phyloP scores from a whole-genome alignment of 1,140 invertebrate species.

The Apis laboriosa region DNA sequence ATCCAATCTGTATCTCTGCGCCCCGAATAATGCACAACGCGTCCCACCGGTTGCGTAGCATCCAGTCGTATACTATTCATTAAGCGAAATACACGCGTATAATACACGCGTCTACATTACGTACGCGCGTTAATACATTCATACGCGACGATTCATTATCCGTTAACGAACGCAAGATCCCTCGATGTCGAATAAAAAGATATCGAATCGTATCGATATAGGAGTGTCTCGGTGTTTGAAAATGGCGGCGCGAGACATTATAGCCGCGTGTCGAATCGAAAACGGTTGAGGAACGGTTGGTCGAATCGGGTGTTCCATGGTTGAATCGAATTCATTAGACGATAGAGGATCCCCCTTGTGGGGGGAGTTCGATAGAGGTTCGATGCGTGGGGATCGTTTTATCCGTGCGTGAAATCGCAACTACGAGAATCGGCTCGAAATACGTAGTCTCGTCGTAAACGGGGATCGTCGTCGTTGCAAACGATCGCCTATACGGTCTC shows the following conservation, averaged over 20 bases:
- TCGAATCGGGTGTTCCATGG: neutral
- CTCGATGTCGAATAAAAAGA: neutral
- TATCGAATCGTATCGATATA: too few species aligned
- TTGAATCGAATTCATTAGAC: too few species aligned
- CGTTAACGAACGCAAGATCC: too few species aligned
- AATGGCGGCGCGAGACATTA: neutral
- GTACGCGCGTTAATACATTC: neutral
- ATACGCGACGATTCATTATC: neutral
- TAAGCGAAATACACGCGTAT: neutral
- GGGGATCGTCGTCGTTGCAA: constrained; percentile 1
- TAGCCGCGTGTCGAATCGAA: too few species aligned
- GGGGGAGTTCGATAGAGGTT: neutral
- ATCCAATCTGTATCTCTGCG: neutral
- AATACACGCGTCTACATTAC: neutral
- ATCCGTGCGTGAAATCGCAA: constrained; percentile 30
- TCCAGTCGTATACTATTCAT: neutral
- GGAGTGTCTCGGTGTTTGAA: too few species aligned
- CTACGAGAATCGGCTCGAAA: neutral
- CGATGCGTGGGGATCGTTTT: neutral
- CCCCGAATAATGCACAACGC: neutral
- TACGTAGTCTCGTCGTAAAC: constrained; percentile 40
- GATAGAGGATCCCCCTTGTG: neutral
- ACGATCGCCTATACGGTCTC: neutral
- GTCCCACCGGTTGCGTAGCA: neutral
- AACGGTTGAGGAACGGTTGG: too few species aligned